Evolutionary conservation across 1,140 invertebrate species (phyloP), one percentile per base, ranked within the genome.

Genomic region (Drosophila seguyi): DNA sequence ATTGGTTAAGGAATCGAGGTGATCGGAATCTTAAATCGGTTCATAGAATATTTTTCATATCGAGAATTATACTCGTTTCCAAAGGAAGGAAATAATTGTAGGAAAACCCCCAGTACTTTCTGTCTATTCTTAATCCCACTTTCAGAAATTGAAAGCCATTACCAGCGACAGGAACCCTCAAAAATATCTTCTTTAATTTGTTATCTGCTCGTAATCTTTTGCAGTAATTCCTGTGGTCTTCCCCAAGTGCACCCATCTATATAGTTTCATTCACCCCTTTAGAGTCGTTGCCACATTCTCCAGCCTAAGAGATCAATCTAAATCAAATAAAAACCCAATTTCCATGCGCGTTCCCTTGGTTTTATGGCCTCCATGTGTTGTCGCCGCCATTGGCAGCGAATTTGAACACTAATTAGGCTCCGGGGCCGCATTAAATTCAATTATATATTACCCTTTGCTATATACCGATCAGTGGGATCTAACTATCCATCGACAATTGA

Each of bases 241-340:
- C 36, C 20, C 36, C 22, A 39, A 47, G 18, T 52, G 42, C 22
- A 42, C 36, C 42, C 41, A 42, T 63, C 11, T 10, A 48, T 47
- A 50, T 47, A 55, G 52, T 45, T 75, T 73, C 3, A 25, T 11
- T 34, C 45, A 22, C 36, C 55, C 39, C 53, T 39, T 59, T 25
- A 27, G 50, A 34, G 38, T 44, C 57, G 29, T 41, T 57, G 38
- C 22, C 48, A 45, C 57, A 79, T 86, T 87, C 73, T 79, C 48
- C 47, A 16, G 72, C 76, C 77, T 83, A 76, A 77, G 80, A 87
- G 83, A 87, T 87, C 83, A 88, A 87, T 87, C 85, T 84, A 88
- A 87, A 87, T 88, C 80, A 76, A 88, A 87, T 87, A 88, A 87
- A 87, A 83, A 59, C 36, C 62, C 66, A 63, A 87, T 76, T 68